Evolutionary conservation across 2,888 invertebrate species (phyloP).

Genomic region (Odontocerum albicorne): DNA sequence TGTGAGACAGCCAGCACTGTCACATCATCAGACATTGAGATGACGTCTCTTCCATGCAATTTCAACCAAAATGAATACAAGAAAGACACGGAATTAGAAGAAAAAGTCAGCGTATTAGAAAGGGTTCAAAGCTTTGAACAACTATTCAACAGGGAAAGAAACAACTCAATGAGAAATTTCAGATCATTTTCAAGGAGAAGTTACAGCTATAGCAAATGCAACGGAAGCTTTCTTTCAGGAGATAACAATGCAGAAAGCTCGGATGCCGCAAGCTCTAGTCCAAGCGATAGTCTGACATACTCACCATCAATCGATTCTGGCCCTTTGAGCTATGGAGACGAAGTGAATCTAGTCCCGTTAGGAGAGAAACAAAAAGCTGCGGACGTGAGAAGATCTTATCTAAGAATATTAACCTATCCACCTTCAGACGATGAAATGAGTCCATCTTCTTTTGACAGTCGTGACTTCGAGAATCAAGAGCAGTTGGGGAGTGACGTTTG

Average conservation of each 20-base stretch:
- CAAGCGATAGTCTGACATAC: constrained; percentile 28
- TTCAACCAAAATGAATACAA: constrained; percentile 51
- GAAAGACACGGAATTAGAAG: constrained; percentile 47
- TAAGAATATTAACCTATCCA: constrained; percentile 53
- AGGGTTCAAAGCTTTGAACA: constrained; percentile 41
- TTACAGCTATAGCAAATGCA: constrained; percentile 36
- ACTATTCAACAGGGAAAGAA: constrained; percentile 28
- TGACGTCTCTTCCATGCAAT: constrained; percentile 52
- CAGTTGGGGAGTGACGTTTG: constrained; percentile 43
- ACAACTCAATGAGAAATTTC: constrained; percentile 19
- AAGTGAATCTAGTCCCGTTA: constrained; percentile 54
- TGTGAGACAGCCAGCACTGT: constrained; percentile 79
- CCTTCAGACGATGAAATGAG: constrained; percentile 46
- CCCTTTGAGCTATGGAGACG: constrained; percentile 39
- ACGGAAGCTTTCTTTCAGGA: constrained; percentile 40
- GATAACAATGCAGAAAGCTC: constrained; percentile 37
- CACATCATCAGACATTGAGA: constrained; percentile 61
- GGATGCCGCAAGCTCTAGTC: constrained; percentile 21
- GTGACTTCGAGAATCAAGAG: constrained; percentile 44
- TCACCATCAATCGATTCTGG: constrained; percentile 26
- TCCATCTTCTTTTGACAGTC: constrained; percentile 45
- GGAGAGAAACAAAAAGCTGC: constrained; percentile 50
- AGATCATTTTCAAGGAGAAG: constrained; percentile 23
- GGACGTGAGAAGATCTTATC: constrained; percentile 41
- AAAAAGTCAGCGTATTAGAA: constrained; percentile 43